Evolutionary conservation across 2,888 invertebrate species (phyloP), one percentile per base, ranked within the genome.

Genomic region (Coleophora deauratella): DNA sequence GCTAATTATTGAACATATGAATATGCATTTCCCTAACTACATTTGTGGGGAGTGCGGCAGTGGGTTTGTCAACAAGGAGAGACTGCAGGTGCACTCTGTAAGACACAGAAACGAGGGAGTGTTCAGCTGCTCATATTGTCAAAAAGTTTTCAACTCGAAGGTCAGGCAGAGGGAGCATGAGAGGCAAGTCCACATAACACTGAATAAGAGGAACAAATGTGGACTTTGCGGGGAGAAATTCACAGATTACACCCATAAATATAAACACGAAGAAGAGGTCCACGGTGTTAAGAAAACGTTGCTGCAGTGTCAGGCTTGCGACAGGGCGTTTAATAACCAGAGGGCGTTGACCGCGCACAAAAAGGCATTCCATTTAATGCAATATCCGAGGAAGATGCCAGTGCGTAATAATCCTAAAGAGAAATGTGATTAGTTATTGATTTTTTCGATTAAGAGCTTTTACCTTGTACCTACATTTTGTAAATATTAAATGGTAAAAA

Each of bases 301-400:
- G 3, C 49, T 62, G 0, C 61, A 62, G 40, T 75, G 75, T 41
- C 51, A 55, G 15, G 62, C 66, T 2, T 76, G 75, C 35, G 61
- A 75, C 0, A 82, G 75, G 44, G 67, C 62, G 0, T 88, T 86
- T 49, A 72, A 75, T 28, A 86, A 86, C 43, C 85, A 86, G 32
- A 73, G 85, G 15, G 65, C 86, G 8, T 55, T 88, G 12, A 81
- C 77, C 3, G 67, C 72, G 1, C 88, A 88, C 38, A 78, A 72
- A 14, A 71, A 85, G 37, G 54, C 52, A 1, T 74, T 64, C 39
- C 78, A 78, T 52, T 48, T 72, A 40, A 60, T 74, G 66, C 62
- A 66, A 38, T 62, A n/a, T n/a, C n/a, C 21, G 6, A 21, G 6
- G 21, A 21, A 21, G 21, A 21, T 3, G 21, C 3, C 21, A 21